Conservation (phyloP, 2,113 vertebrate species). For the Paraplagusia blochii region DNA sequence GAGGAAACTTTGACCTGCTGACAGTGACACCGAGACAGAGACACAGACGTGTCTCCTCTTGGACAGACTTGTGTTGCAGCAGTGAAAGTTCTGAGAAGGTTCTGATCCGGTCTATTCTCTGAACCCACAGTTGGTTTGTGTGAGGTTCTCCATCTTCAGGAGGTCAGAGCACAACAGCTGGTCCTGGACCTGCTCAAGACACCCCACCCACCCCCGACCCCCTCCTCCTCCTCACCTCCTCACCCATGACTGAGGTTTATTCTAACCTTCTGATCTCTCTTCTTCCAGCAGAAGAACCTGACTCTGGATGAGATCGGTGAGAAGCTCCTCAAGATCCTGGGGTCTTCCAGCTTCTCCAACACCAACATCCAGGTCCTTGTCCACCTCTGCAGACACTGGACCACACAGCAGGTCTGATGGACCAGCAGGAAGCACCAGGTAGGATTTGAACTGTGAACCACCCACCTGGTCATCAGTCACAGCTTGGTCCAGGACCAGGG, state of each 20-base stretch:
- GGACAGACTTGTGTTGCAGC: constrained; percentile 16
- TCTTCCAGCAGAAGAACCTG: constrained; percentile 60
- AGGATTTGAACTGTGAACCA: constrained; percentile 22
- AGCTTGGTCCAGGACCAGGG: too few relatives aligned
- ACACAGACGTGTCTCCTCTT: constrained; percentile 29
- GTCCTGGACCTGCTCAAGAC: neutral
- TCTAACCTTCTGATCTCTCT: too few relatives aligned
- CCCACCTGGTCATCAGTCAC: too few relatives aligned
- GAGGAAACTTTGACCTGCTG: neutral
- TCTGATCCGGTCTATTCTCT: constrained; percentile 17
- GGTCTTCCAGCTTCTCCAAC: constrained; percentile 75
- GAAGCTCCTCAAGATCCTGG: constrained; percentile 75
- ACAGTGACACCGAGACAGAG: neutral
- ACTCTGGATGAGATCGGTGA: constrained; percentile 78
- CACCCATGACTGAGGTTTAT: too few relatives aligned
- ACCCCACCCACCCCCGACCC: too few relatives aligned
- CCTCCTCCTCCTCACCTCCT: too few relatives aligned
- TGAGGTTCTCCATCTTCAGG: too few relatives aligned
- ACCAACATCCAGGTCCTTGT: constrained; percentile 74
- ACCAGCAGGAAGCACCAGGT: constrained; percentile 79
- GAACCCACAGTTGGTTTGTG: constrained; percentile 8
- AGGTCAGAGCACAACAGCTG: neutral
- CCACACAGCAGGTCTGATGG: constrained; percentile 58
- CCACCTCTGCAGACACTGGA: constrained; percentile 73
- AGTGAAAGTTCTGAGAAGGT: constrained; percentile 15